Evolutionary conservation across 2,113 vertebrate species (phyloP).

Genomic region (Pipa parva): DNA sequence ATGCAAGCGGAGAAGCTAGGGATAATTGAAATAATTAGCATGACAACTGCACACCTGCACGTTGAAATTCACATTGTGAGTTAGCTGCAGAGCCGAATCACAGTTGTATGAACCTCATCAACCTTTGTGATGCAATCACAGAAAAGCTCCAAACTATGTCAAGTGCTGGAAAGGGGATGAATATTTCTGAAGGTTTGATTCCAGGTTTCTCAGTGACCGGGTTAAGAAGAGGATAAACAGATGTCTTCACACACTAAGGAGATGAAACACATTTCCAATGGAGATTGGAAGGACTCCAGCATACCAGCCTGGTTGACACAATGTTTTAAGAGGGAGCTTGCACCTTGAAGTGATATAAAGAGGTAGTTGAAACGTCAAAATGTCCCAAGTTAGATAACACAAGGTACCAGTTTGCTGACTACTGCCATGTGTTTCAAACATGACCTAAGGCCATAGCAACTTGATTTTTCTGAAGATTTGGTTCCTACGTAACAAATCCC

Average conservation of each 20-base stretch:
- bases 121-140: background rate
- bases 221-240: conserved; percentile 1
- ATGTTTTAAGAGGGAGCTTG: background rate
- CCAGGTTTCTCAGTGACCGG: background rate
- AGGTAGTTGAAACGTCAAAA: conserved; percentile 12
- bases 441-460: background rate
- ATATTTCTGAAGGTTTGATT: background rate
- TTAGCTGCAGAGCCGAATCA: too few species aligned
- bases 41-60: too few species aligned
- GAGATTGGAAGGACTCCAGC: background rate
- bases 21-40: too few species aligned
- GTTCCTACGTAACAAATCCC: too few species aligned
- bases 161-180: background rate
- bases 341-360: background rate
- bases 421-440: background rate
- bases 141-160: background rate
- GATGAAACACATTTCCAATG: background rate
- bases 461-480: background rate
- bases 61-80: too few species aligned
- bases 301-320: background rate
- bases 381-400: background rate
- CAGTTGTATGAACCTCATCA: background rate
- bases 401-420: conserved; percentile 9
- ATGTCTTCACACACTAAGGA: background rate
- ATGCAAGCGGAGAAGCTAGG: background rate